phyloP scores from a whole-genome alignment of 2,113 vertebrate genomes.

The Pao palembangensis region DNA sequence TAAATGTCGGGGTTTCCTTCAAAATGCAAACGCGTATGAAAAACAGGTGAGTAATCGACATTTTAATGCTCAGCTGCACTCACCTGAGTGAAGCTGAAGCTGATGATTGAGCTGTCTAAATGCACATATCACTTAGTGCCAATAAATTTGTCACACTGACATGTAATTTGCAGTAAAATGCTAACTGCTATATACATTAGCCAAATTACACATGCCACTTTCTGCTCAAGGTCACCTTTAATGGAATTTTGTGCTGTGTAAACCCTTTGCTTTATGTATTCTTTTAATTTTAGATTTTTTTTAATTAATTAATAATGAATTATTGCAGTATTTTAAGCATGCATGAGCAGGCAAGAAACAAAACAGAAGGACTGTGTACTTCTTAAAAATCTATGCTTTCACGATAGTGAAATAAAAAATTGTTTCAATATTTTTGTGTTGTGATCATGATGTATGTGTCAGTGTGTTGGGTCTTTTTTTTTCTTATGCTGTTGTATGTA shows the following conservation, averaged over 20 bases:
- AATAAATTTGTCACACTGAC: constrained; percentile 40
- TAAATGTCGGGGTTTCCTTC: not conserved
- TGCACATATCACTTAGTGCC: constrained; percentile 43
- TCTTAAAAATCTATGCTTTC: too few species aligned
- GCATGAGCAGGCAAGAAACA: not conserved
- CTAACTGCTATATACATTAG: constrained; percentile 20
- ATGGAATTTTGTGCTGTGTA: too few species aligned
- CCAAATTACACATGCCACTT: constrained; percentile 7
- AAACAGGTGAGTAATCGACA: too few species aligned
- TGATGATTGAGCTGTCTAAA: constrained; percentile 6
- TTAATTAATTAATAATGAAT: too few species aligned
- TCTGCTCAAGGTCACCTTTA: not conserved
- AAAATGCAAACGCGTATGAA: not conserved
- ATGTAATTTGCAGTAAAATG: constrained; percentile 29
- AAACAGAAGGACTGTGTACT: too few species aligned
- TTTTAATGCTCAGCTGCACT: not conserved
- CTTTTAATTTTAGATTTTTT: too few species aligned
- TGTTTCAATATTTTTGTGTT: not conserved
- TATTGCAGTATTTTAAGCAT: not conserved
- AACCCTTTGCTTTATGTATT: too few species aligned
- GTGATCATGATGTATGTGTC: not conserved
- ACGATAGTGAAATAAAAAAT: too few species aligned
- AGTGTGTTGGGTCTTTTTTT: not conserved
- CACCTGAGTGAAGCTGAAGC: not conserved
- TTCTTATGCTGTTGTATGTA: not conserved